Evolutionary conservation across 1,140 invertebrate genomes (phyloP), one percentile per base, ranked within the genome.

Genomic region (Macrosteles quadrilineatus): DNA sequence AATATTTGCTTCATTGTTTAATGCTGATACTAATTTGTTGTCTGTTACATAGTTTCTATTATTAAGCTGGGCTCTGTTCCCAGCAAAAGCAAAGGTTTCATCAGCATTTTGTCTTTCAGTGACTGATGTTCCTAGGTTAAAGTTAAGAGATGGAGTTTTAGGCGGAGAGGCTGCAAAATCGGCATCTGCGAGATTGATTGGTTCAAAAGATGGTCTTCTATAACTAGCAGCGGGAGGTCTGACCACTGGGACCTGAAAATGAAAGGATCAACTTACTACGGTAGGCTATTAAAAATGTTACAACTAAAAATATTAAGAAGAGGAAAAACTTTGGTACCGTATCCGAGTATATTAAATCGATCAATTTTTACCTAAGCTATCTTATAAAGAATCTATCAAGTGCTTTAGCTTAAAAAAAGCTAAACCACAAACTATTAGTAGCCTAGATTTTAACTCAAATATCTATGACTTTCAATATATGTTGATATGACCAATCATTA

Each of bases 121-220:
- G 32, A 2, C 21, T 2, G 40, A 43, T 66, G 31, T 66, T 27
- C 40, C 63, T 32, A 14, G 30, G 32, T 45, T 43, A 25, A 43
- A 66, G 27, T 45, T 40, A 21, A 14, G 14, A 31, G 32, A 6
- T 45, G 63, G 23, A 2, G 40, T 2, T 27, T 43, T 66, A n/a
- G 57, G 68, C 21, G 57, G 57, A 4, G 73, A 72, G 29, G 76
- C 74, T 62, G 74, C 68, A 71, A 78, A 79, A 73, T 79, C 76
- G 29, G 78, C 78, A 74, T 79, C 78, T 6, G 78, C 76, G 47
- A 79, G 65, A 70, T 77, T 77, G 32, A 79, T 77, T 9, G 78
- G 76, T 68, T 79, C 77, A 69, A 79, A 79, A 32, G 76, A 47
- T 23, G 77, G 75, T 62, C 76, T 55, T 23, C 74, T 71, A 69